Conservation (phyloP, 2,113 vertebrate species). For the Hypocryptadius cinnamomeus region DNA sequence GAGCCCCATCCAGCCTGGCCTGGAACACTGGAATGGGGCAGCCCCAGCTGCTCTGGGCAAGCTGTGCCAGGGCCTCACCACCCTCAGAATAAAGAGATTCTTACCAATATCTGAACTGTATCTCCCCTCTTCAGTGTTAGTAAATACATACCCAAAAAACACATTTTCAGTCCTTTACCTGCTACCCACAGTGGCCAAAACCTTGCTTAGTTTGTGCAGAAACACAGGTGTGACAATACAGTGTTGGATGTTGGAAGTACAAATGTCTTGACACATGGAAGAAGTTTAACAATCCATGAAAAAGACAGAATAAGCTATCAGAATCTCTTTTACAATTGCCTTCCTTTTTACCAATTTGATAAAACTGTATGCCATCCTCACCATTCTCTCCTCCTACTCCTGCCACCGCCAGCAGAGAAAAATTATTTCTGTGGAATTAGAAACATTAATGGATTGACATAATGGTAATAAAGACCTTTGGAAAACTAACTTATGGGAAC, state of each 20-base stretch:
- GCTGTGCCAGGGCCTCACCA: neutral
- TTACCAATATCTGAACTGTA: neutral
- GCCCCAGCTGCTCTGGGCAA: neutral
- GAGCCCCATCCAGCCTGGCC: neutral
- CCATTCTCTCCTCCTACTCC: neutral
- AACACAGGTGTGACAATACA: rapidly evolving
- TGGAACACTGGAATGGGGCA: neutral
- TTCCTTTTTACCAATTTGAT: neutral
- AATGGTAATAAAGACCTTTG: neutral
- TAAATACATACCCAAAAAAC: neutral
- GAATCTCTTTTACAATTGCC: neutral
- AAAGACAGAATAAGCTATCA: neutral
- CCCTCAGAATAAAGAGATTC: neutral
- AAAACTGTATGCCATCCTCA: neutral
- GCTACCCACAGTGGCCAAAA: neutral
- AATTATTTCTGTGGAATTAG: neutral
- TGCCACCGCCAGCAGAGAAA: neutral
- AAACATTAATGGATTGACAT: neutral
- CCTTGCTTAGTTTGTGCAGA: neutral
- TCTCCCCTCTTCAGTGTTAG: neutral
- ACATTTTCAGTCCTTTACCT: neutral
- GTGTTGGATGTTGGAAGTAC: rapidly evolving
- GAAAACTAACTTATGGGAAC: neutral
- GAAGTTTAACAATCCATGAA: neutral
- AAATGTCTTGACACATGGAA: neutral